A percentile compares a stretch with the other conserved stretches of the same genome.
phyloP scores from a whole-genome alignment of 2,888 invertebrate genomes.

The Exocentrus adspersus region DNA sequence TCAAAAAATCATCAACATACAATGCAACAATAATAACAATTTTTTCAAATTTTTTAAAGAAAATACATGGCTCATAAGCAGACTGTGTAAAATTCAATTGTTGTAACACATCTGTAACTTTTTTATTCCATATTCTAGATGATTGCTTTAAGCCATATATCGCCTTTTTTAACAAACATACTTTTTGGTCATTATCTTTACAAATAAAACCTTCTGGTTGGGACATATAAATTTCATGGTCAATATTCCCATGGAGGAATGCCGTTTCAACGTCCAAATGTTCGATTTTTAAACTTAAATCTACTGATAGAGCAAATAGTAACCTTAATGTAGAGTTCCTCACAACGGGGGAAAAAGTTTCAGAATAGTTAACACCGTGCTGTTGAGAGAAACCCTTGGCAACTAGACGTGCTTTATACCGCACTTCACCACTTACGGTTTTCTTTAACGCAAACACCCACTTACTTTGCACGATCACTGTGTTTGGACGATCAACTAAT shows the following conservation, averaged over 20 bases:
- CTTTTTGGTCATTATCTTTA: conserved; percentile 4
- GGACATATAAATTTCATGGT: conserved; percentile 22
- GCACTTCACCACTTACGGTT: conserved; percentile 37
- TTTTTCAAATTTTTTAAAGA: background rate
- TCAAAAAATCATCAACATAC: conserved; percentile 21
- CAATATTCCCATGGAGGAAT: conserved; percentile 21
- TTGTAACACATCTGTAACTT: background rate
- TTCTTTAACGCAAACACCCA: conserved; percentile 49
- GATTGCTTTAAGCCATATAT: conserved; percentile 29
- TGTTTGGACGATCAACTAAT: conserved; percentile 36
- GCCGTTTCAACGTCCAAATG: conserved; percentile 1
- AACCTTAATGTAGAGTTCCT: background rate
- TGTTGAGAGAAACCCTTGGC: conserved; percentile 43
- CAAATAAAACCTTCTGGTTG: conserved; percentile 20
- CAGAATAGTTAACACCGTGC: conserved; percentile 37
- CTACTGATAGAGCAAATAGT: background rate
- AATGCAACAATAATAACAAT: background rate
- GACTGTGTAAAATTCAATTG: background rate
- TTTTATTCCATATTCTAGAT: conserved; percentile 21
- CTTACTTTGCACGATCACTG: conserved; percentile 45
- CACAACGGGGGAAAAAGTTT: conserved; percentile 35
- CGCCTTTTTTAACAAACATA: conserved; percentile 19
- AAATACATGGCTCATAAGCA: conserved; percentile 18
- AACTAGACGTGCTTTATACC: conserved; percentile 41
- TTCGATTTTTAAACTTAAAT: background rate